These are phyloP conservation scores for Rallus crepitans DNA, from an alignment of 2,797 vertebrate genomes.

Conservation along the genomic window DNA sequence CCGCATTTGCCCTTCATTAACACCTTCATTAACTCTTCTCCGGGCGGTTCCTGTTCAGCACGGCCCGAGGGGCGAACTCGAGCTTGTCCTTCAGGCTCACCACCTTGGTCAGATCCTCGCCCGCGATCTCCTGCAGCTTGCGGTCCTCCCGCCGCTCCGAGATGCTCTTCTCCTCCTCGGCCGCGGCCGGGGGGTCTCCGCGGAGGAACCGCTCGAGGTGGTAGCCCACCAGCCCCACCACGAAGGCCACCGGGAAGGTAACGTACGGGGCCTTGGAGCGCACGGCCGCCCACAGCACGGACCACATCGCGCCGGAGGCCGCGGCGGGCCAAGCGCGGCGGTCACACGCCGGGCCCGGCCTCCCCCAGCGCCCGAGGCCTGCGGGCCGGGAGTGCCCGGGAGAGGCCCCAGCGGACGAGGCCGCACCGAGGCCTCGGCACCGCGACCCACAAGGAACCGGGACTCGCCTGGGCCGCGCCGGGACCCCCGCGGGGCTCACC, in stretches of 20 bases:
- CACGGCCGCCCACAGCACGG: constrained; percentile 86
- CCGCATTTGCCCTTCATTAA: neutral
- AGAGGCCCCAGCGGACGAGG: neutral
- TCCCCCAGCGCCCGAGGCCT: neutral
- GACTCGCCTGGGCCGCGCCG: neutral
- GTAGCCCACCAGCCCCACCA: constrained; percentile 96
- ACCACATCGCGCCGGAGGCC: constrained; percentile 87
- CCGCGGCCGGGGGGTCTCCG: constrained; percentile 80
- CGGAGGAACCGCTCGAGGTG: constrained; percentile 94
- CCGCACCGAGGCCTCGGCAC: neutral
- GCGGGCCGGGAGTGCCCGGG: neutral
- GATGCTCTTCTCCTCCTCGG: constrained; percentile 86
- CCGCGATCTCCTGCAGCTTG: constrained; percentile 89
- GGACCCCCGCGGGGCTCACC: neutral
- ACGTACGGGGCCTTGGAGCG: constrained; percentile 95
- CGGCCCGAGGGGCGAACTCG: constrained; percentile 94
- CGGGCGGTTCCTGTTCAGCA: constrained; percentile 91
- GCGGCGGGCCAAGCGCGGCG: neutral
- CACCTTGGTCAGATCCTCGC: constrained; percentile 91
- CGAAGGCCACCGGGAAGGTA: constrained; percentile 95
- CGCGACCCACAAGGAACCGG: neutral
- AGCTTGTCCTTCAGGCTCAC: constrained; percentile 94
- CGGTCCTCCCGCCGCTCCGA: constrained; percentile 92
- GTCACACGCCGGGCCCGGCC: neutral
- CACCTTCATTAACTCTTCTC: constrained; percentile 86